Evolutionary conservation across 2,113 vertebrate genomes (phyloP).

Genomic region (Amazona guildingii): DNA sequence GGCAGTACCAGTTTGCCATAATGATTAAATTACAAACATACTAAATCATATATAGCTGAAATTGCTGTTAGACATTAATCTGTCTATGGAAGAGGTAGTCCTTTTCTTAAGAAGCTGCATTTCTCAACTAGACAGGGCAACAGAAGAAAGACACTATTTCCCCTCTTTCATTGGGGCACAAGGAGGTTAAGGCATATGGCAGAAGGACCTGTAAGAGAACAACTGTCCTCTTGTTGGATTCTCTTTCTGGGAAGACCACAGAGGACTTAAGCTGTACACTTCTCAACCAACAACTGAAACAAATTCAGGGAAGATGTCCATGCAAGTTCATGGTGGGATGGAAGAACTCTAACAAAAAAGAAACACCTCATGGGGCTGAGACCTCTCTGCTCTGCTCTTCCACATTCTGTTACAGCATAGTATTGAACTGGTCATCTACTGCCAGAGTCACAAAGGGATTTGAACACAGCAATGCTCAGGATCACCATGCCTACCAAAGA

Average conservation of each 20-base stretch:
- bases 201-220: not conserved
- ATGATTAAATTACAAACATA: not conserved
- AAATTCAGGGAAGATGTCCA: not conserved
- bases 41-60: not conserved
- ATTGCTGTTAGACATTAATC: not conserved
- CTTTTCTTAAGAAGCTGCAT: not conserved
- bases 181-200: not conserved
- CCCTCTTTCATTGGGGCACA: not conserved
- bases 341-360: not conserved
- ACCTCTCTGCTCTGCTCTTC: not conserved
- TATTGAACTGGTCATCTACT: not conserved
- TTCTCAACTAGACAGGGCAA: not conserved
- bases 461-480: not conserved
- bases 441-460: not conserved
- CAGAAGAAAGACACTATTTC: not conserved
- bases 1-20: not conserved
- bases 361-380: not conserved
- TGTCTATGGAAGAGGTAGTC: not conserved
- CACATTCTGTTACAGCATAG: not conserved
- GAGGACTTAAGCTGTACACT: not conserved
- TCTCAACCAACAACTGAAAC: rapidly evolving
- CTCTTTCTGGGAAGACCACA: not conserved
- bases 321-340: not conserved
- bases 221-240: not conserved
- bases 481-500: not conserved